phyloP scores from a whole-genome alignment of 2,797 vertebrate species.

The Cottoperca gobio region DNA sequence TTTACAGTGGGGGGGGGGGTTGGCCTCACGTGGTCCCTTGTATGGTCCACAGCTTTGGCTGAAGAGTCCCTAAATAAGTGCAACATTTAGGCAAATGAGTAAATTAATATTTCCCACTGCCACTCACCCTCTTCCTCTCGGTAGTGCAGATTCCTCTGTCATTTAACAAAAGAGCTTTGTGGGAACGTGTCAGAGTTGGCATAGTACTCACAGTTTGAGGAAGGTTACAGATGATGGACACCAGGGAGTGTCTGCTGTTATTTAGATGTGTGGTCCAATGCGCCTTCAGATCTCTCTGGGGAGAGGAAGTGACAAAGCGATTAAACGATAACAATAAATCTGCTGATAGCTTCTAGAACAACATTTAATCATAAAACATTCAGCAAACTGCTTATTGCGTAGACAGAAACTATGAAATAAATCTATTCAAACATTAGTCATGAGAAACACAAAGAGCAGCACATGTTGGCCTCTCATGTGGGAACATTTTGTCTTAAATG shows the following conservation, averaged over 20 bases:
- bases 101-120: conserved; percentile 76
- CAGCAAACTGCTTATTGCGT: too few species aligned
- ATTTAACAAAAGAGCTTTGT: conserved; percentile 50
- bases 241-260: background rate
- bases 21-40: conserved; percentile 40
- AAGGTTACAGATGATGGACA: conserved; percentile 43
- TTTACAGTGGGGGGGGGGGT: background rate
- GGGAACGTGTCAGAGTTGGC: conserved; percentile 47
- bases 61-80: conserved; percentile 78
- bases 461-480: background rate
- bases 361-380: background rate
- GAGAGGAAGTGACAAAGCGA: too few species aligned
- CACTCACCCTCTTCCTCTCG: conserved; percentile 46
- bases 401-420: background rate
- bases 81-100: conserved; percentile 63
- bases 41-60: conserved; percentile 60
- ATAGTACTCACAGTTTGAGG: conserved; percentile 22
- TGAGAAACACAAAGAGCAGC: background rate
- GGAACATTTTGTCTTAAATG: background rate
- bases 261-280: background rate
- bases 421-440: background rate
- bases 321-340: background rate
- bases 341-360: background rate
- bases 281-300: too few species aligned
- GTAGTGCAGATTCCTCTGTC: conserved; percentile 56